These are phyloP conservation scores for Morinoia aosen DNA, from an alignment of 2,888 invertebrate species.

Conservation along the genomic window DNA sequence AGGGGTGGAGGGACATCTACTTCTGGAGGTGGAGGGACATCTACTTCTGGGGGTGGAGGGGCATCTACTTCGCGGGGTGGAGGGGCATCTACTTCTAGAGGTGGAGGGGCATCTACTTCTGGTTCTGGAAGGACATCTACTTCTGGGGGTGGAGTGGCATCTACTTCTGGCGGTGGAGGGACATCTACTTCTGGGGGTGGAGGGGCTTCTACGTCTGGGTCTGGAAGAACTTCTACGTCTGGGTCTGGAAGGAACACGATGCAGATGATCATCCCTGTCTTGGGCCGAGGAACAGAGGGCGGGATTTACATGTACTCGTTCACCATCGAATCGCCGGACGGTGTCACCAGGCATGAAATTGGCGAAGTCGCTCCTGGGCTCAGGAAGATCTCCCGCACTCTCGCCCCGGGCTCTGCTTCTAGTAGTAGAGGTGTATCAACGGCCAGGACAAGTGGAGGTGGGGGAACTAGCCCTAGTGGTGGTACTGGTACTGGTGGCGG, in stretches of 20 bases:
- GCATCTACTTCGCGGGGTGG: neutral
- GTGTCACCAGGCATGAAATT: conserved; percentile 26
- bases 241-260: neutral
- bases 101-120: neutral
- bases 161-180: neutral
- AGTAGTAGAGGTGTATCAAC: neutral
- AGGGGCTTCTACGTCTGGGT: neutral
- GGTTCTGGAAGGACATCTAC: neutral
- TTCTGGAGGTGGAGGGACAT: neutral
- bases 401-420: neutral
- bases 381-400: conserved; percentile 1
- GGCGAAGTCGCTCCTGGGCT: conserved; percentile 36
- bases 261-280: conserved; percentile 30
- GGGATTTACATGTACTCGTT: conserved; percentile 45
- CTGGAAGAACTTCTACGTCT: neutral
- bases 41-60: neutral
- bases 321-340: conserved; percentile 28
- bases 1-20: neutral
- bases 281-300: neutral
- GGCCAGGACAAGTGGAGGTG: neutral
- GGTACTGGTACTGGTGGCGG: neutral
- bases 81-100: neutral
- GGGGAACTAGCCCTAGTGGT: neutral
- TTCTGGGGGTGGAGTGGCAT: neutral
- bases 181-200: neutral